Conservation (phyloP, 2,113 vertebrate genomes). For the Regulus satrapa region DNA sequence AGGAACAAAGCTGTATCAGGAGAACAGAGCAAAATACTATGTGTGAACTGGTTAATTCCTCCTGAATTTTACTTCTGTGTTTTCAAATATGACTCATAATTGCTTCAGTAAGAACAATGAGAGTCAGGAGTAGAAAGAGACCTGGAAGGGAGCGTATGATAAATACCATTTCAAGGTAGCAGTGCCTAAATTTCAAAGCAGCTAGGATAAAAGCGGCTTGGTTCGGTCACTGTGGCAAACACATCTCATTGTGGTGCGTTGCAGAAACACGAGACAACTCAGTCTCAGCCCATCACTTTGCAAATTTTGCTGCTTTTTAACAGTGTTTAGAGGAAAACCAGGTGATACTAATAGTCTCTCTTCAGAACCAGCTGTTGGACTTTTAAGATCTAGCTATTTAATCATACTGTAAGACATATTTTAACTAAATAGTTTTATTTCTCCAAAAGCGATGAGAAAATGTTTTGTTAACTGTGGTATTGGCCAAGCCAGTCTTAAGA, state of each 20-base stretch:
- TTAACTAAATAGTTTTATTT: neutral
- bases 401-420: neutral
- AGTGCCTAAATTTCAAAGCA: neutral
- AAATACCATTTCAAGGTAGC: neutral
- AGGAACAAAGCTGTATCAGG: neutral
- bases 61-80: neutral
- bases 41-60: neutral
- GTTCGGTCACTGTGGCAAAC: neutral
- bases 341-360: neutral
- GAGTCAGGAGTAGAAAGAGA: neutral
- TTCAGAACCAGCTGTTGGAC: neutral
- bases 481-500: neutral
- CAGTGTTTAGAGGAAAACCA: fast-evolving
- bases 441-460: neutral
- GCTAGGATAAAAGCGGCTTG: neutral
- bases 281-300: neutral
- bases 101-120: neutral
- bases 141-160: neutral
- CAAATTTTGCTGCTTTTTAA: neutral
- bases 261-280: neutral
- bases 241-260: neutral
- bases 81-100: neutral
- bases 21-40: neutral
- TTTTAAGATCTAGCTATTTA: neutral
- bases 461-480: neutral